phyloP scores from a whole-genome alignment of 2,113 vertebrate species.

The Lophotis ruficrista region DNA sequence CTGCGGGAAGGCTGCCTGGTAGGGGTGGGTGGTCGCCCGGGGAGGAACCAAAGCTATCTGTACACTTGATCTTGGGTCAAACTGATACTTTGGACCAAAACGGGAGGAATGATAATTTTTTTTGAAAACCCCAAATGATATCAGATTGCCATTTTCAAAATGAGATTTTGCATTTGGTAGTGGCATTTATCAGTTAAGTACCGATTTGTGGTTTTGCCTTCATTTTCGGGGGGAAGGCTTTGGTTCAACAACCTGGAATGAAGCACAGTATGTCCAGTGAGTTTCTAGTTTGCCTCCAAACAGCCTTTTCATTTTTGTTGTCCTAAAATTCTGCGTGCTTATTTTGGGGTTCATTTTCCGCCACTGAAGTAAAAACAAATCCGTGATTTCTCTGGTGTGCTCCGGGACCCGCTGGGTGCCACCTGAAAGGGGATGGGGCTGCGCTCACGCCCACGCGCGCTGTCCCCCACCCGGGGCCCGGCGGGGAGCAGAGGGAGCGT shows the following conservation, averaged over 20 bases:
- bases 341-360: background rate
- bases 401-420: background rate
- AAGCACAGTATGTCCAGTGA: background rate
- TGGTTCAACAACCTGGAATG: accelerated
- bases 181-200: background rate
- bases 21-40: background rate
- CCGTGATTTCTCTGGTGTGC: background rate
- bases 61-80: background rate
- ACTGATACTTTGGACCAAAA: background rate
- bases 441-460: accelerated
- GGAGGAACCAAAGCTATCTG: background rate
- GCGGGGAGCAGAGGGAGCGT: background rate
- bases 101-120: background rate
- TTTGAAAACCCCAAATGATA: background rate
- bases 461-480: too few relatives aligned
- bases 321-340: background rate
- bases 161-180: background rate
- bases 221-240: background rate
- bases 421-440: background rate
- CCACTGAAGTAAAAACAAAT: background rate
- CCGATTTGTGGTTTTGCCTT: background rate
- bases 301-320: background rate
- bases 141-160: background rate
- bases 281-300: background rate
- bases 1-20: background rate